Base-by-base conservation (phyloP, 2,888 invertebrate species). In the Holacanthella duospinosa region DNA sequence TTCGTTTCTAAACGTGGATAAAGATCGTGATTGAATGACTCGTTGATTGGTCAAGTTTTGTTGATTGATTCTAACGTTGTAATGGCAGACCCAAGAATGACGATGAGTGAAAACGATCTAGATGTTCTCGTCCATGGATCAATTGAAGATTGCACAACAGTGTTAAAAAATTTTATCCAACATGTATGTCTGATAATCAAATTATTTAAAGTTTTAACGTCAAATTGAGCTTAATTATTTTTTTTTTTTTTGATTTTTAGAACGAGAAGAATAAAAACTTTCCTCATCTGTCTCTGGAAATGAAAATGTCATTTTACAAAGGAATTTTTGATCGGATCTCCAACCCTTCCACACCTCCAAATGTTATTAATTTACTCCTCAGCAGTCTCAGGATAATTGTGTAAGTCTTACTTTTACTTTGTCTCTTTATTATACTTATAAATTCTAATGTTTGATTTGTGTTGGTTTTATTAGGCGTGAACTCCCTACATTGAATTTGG, bases 401-500 rank as follows among this genome's bases (percentile, higher is more conserved):
- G 86, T 86, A 77, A 71, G 48, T 6, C 36, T 9, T 21, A 48
- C 48, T 16, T 4, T 48, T 4, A 4, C 21, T 21, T 48, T 16
- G 12, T n/a, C n/a, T n/a, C 19, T 21, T 48, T 9, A 21, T 9
- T 48, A 4, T 48, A 48, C 21, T 48, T 48, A 16, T 9, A 4
- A 21, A 21, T 21, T 48, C 19, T n/a, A 9, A 48, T 48, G 19
- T 16, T 36, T 12, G 9, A 6, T 36, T 28, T 55, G 63, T 29
- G n/a, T n/a, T 59, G 64, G 62, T 27, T 77, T 77, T 75, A 82
- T 76, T 73, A 89, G 91, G 72, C 86, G 93, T 24, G 91, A 93
- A 72, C 89, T 89, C 79, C 79, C 81, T 25, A 82, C 84, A 64
- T 78, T 92, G 59, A 84, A 87, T 70, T 81, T 82, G 71, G 77